Evolutionary conservation across 2,797 vertebrate species (phyloP).

Genomic region (Phrynocephalus guinanensis): DNA sequence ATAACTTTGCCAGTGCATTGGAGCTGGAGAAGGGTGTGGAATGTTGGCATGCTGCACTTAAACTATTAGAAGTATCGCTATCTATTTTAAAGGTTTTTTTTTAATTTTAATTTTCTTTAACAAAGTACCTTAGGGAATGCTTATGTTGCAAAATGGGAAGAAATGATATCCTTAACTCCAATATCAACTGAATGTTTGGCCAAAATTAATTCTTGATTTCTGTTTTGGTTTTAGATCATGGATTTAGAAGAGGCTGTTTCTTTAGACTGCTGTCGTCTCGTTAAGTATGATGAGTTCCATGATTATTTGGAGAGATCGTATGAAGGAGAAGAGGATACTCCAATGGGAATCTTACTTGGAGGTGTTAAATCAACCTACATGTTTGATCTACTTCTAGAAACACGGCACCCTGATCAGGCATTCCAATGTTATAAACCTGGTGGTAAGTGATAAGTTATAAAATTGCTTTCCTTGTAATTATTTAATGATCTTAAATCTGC

Average conservation of each 20-base stretch:
- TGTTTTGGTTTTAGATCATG: conserved; percentile 85
- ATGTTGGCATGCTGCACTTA: no score
- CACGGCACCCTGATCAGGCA: conserved; percentile 89
- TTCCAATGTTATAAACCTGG: conserved; percentile 99
- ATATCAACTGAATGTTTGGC: background rate
- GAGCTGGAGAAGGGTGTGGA: no score
- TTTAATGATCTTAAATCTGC: no score
- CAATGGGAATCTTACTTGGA: conserved; percentile 95
- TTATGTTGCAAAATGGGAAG: background rate
- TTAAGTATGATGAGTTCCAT: conserved; percentile 99
- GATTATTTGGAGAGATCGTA: conserved; percentile 98
- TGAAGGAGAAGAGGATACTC: conserved; percentile 95
- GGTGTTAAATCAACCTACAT: conserved; percentile 98
- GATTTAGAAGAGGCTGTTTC: conserved; percentile 89
- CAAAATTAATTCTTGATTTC: background rate
- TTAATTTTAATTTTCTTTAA: background rate
- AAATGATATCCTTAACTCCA: background rate
- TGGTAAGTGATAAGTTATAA: conserved; percentile 79
- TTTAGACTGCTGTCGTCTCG: conserved; percentile 94
- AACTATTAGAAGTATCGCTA: no score
- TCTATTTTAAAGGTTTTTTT: no score
- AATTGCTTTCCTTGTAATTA: conserved; percentile 1
- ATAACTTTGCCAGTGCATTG: no score
- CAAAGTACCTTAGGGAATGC: background rate
- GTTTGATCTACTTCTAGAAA: conserved; percentile 97